A percentile compares a stretch with the other conserved stretches of the same genome.
These are phyloP conservation scores for Muntiacus reevesi DNA, from an alignment of 2,113 vertebrate species.

Conservation along the genomic window DNA sequence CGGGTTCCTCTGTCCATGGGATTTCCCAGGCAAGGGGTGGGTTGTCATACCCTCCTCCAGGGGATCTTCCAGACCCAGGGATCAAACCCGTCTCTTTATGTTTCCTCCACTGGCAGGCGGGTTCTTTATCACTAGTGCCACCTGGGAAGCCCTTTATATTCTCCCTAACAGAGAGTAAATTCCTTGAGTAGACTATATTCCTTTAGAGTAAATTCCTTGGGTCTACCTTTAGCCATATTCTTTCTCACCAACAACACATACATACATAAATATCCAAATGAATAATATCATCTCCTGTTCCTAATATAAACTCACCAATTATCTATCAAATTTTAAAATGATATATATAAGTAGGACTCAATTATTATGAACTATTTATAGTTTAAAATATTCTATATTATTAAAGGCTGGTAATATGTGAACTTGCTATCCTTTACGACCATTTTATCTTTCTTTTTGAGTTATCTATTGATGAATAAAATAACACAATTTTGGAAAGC, in stretches of 20 bases:
- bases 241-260: not conserved
- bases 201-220: not conserved
- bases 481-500: not conserved
- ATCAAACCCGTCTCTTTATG: not conserved
- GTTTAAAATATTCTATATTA: not conserved
- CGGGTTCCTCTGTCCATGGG: not conserved
- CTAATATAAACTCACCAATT: not conserved
- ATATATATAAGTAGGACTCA: not conserved
- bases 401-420: not conserved
- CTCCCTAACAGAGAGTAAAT: not conserved
- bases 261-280: not conserved
- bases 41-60: not conserved
- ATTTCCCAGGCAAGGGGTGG: not conserved
- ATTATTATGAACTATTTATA: not conserved
- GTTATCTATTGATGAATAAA: not conserved
- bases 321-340: not conserved
- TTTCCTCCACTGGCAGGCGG: not conserved
- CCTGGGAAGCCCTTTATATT: not conserved
- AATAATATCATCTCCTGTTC: not conserved
- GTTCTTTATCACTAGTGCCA: not conserved
- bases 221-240: not conserved
- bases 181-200: not conserved
- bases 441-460: not conserved
- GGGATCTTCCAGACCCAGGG: not conserved
- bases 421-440: not conserved